phyloP scores from a whole-genome alignment of 2,888 invertebrate species.

The Cantharis flavilabris region DNA sequence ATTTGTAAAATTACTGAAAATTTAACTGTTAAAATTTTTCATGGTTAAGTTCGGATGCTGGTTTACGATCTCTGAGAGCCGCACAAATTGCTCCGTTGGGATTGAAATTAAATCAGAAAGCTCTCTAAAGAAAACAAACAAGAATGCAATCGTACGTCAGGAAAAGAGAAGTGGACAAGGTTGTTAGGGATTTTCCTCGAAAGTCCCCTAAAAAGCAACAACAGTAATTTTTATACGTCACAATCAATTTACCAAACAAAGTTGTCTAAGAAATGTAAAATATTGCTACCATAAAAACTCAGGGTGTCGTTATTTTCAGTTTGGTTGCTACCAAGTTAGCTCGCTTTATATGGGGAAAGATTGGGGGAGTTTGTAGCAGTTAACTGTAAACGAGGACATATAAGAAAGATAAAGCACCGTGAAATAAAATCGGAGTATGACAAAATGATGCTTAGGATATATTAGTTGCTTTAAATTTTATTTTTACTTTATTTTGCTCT shows the following conservation, averaged over 20 bases:
- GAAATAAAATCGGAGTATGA: conserved; percentile 54
- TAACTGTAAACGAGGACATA: conserved; percentile 50
- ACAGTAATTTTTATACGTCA: conserved; percentile 23
- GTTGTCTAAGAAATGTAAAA: conserved; percentile 32
- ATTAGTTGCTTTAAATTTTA: conserved; percentile 26
- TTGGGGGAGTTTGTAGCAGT: conserved; percentile 39
- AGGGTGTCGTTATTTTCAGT: conserved; percentile 44
- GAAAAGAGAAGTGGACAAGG: background rate
- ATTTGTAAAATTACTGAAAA: background rate
- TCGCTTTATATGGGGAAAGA: conserved; percentile 28
- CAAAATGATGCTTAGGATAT: conserved; percentile 49
- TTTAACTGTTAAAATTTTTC: background rate
- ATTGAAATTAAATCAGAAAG: conserved; percentile 37
- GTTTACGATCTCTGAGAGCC: conserved; percentile 38
- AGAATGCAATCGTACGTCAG: conserved; percentile 2
- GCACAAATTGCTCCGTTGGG: conserved; percentile 42
- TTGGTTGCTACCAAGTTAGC: conserved; percentile 31
- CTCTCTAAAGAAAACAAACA: conserved; percentile 29
- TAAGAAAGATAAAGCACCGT: conserved; percentile 53
- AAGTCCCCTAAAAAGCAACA: background rate
- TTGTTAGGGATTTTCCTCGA: background rate
- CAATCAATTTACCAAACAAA: conserved; percentile 29
- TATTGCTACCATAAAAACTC: conserved; percentile 43
- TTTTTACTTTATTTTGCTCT: background rate
- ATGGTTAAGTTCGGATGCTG: conserved; percentile 28